These are phyloP conservation scores for Polia nebulosa DNA, from an alignment of 2,888 invertebrate species.

Conservation along the genomic window DNA sequence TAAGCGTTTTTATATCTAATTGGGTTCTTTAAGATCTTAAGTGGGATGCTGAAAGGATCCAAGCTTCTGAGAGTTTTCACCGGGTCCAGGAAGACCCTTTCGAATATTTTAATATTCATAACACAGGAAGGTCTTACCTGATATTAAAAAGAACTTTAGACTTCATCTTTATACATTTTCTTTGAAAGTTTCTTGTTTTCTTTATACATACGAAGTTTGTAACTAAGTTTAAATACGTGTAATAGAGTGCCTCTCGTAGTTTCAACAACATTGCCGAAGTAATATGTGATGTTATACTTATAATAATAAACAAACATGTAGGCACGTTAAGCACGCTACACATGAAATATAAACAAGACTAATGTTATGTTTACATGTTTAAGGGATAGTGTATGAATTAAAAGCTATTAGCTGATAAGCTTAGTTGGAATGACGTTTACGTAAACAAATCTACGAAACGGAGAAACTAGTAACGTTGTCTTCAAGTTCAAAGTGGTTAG, in stretches of 20 bases:
- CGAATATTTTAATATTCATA: slow-evolving; percentile 65
- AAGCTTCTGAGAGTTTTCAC: slow-evolving; percentile 49
- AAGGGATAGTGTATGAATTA: slow-evolving; percentile 42
- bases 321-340: slow-evolving; percentile 31
- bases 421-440: slow-evolving; percentile 19
- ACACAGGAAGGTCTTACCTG: slow-evolving; percentile 48
- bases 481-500: slow-evolving; percentile 33
- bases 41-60: slow-evolving; percentile 56
- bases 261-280: slow-evolving; percentile 25
- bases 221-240: slow-evolving; percentile 17
- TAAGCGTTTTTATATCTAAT: slow-evolving; percentile 63
- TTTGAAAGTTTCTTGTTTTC: slow-evolving; percentile 31
- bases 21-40: slow-evolving; percentile 63
- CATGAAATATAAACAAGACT: slow-evolving; percentile 50
- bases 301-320: slow-evolving; percentile 46
- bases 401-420: slow-evolving; percentile 41
- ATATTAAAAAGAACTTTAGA: slow-evolving; percentile 53
- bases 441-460: slow-evolving; percentile 7
- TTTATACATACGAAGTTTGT: slow-evolving; percentile 16
- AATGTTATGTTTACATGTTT: slow-evolving; percentile 57
- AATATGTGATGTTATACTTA: slow-evolving; percentile 28
- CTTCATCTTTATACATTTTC: slow-evolving; percentile 42
- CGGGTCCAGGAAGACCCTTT: slow-evolving; percentile 41
- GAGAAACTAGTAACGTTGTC: background rate
- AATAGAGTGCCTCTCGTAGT: slow-evolving; percentile 27